A percentile compares a stretch with the other conserved stretches of the same genome.
Evolutionary conservation across 2,113 vertebrate genomes (phyloP).

Genomic region (Cyanoramphus novaezelandiae): DNA sequence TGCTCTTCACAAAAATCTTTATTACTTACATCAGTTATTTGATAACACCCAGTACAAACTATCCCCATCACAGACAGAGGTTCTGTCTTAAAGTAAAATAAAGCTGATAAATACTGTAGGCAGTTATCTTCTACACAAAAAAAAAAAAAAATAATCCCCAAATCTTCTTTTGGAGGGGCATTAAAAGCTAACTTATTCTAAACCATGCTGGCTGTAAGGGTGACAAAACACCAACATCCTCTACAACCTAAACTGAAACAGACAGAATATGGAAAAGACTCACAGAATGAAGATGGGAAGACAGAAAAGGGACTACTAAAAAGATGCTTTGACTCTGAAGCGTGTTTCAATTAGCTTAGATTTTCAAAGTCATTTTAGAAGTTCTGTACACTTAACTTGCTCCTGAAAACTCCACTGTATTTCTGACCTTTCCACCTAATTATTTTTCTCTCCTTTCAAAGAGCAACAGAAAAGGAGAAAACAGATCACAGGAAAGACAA

Average conservation of each 20-base stretch:
- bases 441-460: background rate
- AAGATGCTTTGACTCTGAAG: background rate
- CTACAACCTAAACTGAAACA: background rate
- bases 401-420: background rate
- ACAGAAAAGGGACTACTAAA: background rate
- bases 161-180: background rate
- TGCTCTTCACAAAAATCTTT: background rate
- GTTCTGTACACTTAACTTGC: background rate
- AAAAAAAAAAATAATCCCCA: too few species aligned
- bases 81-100: background rate
- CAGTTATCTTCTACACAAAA: background rate
- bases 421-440: background rate
- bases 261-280: background rate
- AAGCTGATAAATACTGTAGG: background rate
- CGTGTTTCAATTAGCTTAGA: background rate
- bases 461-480: background rate
- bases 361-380: background rate
- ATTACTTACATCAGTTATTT: background rate
- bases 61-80: background rate
- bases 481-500: background rate
- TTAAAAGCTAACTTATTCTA: background rate
- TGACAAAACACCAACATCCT: background rate
- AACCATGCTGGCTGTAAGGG: background rate
- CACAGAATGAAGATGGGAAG: background rate
- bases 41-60: background rate